Evolutionary conservation across 2,797 vertebrate genomes (phyloP).

Genomic region (Perodicticus potto): DNA sequence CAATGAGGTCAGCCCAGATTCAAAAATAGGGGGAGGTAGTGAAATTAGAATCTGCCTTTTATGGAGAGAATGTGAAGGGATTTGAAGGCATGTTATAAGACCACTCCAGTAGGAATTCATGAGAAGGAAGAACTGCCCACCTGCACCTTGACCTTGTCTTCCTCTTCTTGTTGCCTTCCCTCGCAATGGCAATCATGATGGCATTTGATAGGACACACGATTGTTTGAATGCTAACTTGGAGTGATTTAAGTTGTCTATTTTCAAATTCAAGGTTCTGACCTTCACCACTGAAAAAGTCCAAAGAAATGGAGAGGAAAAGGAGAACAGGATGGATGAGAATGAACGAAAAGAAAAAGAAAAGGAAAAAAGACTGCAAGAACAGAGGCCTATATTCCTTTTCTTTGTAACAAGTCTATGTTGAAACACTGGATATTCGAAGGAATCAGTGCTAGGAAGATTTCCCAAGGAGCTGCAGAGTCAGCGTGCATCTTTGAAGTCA

Average conservation of each 20-base stretch:
- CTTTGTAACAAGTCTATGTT: background rate
- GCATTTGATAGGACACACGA: background rate
- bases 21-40: background rate
- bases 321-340: background rate
- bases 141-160: background rate
- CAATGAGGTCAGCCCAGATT: background rate
- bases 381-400: background rate
- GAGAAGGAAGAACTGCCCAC: too few species aligned
- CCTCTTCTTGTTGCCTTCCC: background rate
- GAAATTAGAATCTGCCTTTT: background rate
- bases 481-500: background rate
- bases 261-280: background rate
- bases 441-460: background rate
- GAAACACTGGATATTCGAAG: background rate
- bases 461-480: background rate
- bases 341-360: background rate
- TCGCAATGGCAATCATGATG: rapidly evolving
- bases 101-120: too few species aligned
- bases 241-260: background rate
- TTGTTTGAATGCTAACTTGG: rapidly evolving
- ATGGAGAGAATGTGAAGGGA: background rate
- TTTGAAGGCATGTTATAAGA: background rate
- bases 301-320: background rate
- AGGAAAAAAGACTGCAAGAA: background rate
- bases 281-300: background rate